Conservation (phyloP, 2,888 invertebrate species). For the Ceratothoa steindachneri region DNA sequence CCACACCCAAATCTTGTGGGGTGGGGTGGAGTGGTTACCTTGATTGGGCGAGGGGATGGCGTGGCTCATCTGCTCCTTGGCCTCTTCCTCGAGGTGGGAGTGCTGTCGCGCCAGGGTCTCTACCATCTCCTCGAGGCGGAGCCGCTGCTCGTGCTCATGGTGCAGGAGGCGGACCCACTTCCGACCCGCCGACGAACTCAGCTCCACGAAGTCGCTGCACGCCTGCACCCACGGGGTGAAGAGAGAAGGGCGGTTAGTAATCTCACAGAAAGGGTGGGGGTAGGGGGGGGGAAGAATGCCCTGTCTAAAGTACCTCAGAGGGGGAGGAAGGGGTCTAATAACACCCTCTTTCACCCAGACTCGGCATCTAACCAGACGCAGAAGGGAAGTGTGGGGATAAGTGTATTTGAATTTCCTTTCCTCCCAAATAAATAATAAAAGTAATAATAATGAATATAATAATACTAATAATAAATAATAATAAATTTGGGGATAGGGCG, state of each 20-base stretch:
- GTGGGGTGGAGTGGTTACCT: background rate
- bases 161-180: conserved; percentile 89
- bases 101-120: conserved; percentile 96
- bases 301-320: too few relatives aligned
- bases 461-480: too few relatives aligned
- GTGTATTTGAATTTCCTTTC: too few relatives aligned
- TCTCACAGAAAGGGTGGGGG: background rate
- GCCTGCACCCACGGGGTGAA: conserved; percentile 68
- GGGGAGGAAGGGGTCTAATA: too few relatives aligned
- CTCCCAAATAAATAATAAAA: too few relatives aligned
- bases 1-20: too few relatives aligned
- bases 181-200: conserved; percentile 82
- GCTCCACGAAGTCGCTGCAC: conserved; percentile 83
- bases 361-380: too few relatives aligned
- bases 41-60: background rate
- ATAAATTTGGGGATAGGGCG: too few relatives aligned
- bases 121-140: conserved; percentile 89
- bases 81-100: conserved; percentile 89
- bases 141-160: conserved; percentile 89
- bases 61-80: conserved; percentile 53
- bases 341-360: too few relatives aligned
- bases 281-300: background rate
- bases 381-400: too few relatives aligned
- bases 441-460: too few relatives aligned
- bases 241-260: background rate